Conservation (phyloP, 2,888 invertebrate species). For the Gerris lacustris region DNA sequence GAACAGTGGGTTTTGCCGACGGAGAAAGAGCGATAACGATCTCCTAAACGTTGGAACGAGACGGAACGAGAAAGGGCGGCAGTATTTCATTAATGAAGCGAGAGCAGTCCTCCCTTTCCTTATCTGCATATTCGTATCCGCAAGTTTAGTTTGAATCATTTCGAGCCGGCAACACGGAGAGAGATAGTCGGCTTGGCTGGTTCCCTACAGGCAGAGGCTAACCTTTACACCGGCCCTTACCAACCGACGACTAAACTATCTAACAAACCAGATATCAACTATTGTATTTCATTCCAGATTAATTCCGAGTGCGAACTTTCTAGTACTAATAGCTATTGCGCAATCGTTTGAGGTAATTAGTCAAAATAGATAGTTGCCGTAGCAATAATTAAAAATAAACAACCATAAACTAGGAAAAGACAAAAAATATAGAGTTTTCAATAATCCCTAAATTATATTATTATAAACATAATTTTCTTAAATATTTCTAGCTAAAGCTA, state of each 20-base stretch:
- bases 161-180: not conserved
- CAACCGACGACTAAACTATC: not conserved
- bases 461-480: no score
- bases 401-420: no score
- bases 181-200: constrained; percentile 5
- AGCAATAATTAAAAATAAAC: no score
- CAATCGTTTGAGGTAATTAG: no score
- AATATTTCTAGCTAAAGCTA: no score
- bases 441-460: no score
- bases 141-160: not conserved
- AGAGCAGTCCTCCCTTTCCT: not conserved
- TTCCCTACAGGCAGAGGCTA: not conserved
- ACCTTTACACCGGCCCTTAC: not conserved
- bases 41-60: not conserved
- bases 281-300: not conserved
- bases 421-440: no score
- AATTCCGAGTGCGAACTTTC: not conserved
- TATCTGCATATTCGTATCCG: constrained; percentile 5
- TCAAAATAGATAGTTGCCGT: no score
- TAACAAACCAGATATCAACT: not conserved
- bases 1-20: not conserved
- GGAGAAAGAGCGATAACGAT: no score
- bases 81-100: constrained; percentile 5
- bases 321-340: no score
- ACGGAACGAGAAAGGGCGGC: not conserved